Base-by-base conservation (phyloP, 2,888 invertebrate genomes). In the Cosmia pyralina region DNA sequence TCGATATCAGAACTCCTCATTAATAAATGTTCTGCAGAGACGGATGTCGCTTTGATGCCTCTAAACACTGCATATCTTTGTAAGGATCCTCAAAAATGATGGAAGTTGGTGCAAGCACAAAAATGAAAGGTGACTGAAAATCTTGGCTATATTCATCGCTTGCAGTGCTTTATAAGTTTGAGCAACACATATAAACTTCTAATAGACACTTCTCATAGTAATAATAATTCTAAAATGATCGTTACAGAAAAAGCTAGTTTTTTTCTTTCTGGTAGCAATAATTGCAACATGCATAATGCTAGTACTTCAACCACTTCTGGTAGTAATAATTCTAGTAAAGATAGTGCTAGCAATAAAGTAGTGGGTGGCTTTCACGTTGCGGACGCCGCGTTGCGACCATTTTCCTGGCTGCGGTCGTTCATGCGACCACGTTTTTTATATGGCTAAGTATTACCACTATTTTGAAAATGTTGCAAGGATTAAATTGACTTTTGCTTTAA, bases 351-450 rank as follows among this genome's bases (percentile, higher is more conserved):
- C n/a, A 15, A 64, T 70, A 55, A 78, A 46, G 48, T 65, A 70
- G 57, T 46, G 50, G 50, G 72, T 22, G 52, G 67, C 10, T 4
- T 46, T 65, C 11, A 58, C 82, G 70, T 82, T 55, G 58, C 83
- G 79, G 69, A 22, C 38, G 53, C 53, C 72, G 79, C 69, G 44
- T 70, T 28, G 55, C 52, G 53, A 65, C 74, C 80, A 85, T 88
- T 87, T 86, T 55, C 79, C 67, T 62, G 64, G 58, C 46, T 34
- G 38, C 38, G 19, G 52, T 66, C 69, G 62, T 72, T 82, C 72
- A 83, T 63, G 63, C 69, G 67, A 69, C 70, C 64, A 65, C 22
- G 41, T 68, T 70, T 83, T 79, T 69, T 62, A 57, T 34, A 50
- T 19, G 3, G 8, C 1, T 2, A 34, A 38, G 13, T 65, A 13